phyloP scores from a whole-genome alignment of 2,888 invertebrate species.

The Junonia oenone region DNA sequence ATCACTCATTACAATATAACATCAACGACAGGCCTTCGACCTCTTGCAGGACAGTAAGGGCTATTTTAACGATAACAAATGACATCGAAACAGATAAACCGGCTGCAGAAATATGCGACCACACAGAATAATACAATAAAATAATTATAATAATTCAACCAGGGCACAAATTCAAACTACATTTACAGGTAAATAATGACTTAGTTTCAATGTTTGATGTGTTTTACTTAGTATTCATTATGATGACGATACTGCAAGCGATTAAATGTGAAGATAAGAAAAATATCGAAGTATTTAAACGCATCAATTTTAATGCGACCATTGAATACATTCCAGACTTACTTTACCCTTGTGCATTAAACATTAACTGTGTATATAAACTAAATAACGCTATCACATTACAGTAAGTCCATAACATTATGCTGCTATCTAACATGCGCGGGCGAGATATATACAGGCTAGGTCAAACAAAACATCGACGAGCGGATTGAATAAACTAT shows the following conservation, averaged over 20 bases:
- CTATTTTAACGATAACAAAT: constrained; percentile 26
- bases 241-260: not conserved
- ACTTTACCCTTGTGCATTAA: constrained; percentile 12
- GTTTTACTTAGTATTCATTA: not conserved
- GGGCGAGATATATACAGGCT: constrained; percentile 8
- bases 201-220: not conserved
- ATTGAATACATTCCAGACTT: not conserved
- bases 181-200: not conserved
- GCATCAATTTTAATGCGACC: not conserved
- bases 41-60: constrained; percentile 29
- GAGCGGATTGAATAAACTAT: constrained; percentile 1
- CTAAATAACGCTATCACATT: constrained; percentile 23
- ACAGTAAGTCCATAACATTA: constrained; percentile 19
- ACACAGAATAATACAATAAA: constrained; percentile 13
- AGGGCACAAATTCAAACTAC: not conserved
- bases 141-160: not conserved
- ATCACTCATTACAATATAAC: constrained; percentile 27
- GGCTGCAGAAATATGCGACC: constrained; percentile 16
- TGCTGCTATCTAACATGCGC: constrained; percentile 23
- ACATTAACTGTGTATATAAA: constrained; percentile 7
- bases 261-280: not conserved
- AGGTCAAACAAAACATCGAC: constrained; percentile 8
- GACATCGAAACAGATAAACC: constrained; percentile 20
- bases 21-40: constrained; percentile 29
- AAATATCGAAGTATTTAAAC: not conserved